Base-by-base conservation (phyloP, 2,113 vertebrate species). In the Tursiops truncatus region DNA sequence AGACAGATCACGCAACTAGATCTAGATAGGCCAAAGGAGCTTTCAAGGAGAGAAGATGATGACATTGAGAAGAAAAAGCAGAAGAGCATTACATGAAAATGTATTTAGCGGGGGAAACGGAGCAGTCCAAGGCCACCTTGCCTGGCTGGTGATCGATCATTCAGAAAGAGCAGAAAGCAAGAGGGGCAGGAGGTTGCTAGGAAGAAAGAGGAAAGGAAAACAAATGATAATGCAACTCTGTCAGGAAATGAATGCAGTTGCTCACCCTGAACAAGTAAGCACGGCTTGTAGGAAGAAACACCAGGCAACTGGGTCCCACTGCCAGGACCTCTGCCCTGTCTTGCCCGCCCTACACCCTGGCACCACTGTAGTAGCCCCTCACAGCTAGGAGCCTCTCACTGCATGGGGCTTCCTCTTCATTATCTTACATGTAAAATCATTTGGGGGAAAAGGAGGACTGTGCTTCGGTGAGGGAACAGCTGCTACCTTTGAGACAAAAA, bases 41-140 rank as follows among this genome's bases (percentile, higher is more conserved):
- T 99, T 81, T 99, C 99, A 0, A 98, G 99, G 97, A 99, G 99
- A 98, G 99, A 99, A 98, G 99, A 99, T 96, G 99, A 99, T 98
- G 99, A 99, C 97, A 99, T 99, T 50, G 99, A 99, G 97, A 99
- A 99, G 73, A 99, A 98, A 99, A 99, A 93, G 99, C 99, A 14
- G 99, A 99, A 97, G 99, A 99, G 80, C 99, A 99, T 80, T 99
- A 99, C 98, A 99, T 99, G 99, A 99, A 99, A 98, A 99, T 99
- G 99, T 99, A 99, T 98, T 98, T 99, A 94, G 99, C 99, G 14
- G 99, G 99, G 11, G 99, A 99, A 98, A 99, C 99, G 0, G 99
- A 99, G 85, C 99, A 99, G 97, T 99, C 99, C 12, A 99, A 99
- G 98, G 99, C 99, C 47, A 99, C 97, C 99, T 99, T 0, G 99